Percentiles rank a stretch among this genome's conserved stretches.
Evolutionary conservation across 2,888 invertebrate species (phyloP).

Genomic region (Polymixis lichenea): DNA sequence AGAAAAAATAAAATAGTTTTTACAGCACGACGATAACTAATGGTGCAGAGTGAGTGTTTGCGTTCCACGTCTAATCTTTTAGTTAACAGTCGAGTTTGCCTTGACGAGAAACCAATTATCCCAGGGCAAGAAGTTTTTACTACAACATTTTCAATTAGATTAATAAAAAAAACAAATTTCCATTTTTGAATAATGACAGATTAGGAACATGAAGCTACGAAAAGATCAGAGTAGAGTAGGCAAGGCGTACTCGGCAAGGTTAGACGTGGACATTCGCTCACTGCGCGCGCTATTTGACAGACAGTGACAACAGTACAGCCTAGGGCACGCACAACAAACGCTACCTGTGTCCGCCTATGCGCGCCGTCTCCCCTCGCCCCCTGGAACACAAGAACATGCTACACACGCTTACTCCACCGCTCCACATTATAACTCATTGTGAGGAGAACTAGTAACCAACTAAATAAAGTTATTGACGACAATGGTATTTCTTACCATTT

Average conservation of each 20-base stretch:
- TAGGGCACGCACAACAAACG: constrained; percentile 91
- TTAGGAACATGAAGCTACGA: not conserved
- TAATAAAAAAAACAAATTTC: not conserved
- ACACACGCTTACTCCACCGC: constrained; percentile 85
- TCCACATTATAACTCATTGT: constrained; percentile 63
- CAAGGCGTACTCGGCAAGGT: constrained; percentile 71
- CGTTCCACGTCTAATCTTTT: constrained; percentile 85
- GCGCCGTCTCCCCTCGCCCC: constrained; percentile 87
- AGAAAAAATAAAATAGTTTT: constrained; percentile 86
- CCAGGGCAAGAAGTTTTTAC: constrained; percentile 24
- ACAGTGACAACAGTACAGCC: constrained; percentile 90
- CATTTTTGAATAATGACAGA: not conserved
- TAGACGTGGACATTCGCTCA: constrained; percentile 86
- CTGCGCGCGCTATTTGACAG: constrained; percentile 88
- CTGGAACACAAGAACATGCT: constrained; percentile 90
- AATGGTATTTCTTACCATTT: not conserved
- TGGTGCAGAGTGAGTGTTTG: constrained; percentile 87
- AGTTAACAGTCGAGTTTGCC: constrained; percentile 72
- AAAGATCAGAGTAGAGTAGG: constrained; percentile 59
- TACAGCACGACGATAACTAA: constrained; percentile 90
- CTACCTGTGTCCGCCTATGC: constrained; percentile 89
- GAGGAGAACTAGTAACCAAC: constrained; percentile 16
- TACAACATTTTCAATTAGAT: constrained; percentile 36
- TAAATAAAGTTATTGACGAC: not conserved
- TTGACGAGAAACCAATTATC: constrained; percentile 55